Conservation (phyloP, 2,113 vertebrate species). For the Megaceryle maxima region DNA sequence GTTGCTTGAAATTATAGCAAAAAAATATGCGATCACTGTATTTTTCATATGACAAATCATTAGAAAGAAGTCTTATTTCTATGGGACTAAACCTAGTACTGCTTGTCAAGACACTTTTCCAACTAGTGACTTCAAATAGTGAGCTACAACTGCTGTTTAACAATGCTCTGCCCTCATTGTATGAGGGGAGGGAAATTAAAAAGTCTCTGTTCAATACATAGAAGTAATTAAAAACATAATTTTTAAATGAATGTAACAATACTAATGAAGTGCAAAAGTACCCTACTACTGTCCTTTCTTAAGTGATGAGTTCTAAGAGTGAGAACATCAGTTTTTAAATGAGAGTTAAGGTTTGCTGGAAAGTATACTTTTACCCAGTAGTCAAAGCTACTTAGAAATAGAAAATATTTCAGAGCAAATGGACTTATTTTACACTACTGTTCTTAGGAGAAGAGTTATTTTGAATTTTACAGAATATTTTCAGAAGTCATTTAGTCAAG, state of each 20-base stretch:
- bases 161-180: not conserved
- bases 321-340: not conserved
- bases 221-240: not conserved
- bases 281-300: not conserved
- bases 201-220: rapidly evolving
- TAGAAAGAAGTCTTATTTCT: not conserved
- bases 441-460: not conserved
- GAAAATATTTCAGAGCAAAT: not conserved
- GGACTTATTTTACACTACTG: not conserved
- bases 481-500: not conserved
- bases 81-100: not conserved
- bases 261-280: not conserved
- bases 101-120: not conserved
- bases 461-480: not conserved
- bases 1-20: not conserved
- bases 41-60: not conserved
- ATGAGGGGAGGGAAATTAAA: not conserved
- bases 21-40: not conserved
- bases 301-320: not conserved
- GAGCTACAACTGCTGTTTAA: not conserved
- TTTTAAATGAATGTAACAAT: not conserved
- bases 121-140: not conserved
- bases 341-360: not conserved
- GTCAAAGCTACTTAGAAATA: not conserved
- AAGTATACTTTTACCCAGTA: not conserved